Evolutionary conservation across 2,113 vertebrate genomes (phyloP).

Genomic region (Tragulus kanchil): DNA sequence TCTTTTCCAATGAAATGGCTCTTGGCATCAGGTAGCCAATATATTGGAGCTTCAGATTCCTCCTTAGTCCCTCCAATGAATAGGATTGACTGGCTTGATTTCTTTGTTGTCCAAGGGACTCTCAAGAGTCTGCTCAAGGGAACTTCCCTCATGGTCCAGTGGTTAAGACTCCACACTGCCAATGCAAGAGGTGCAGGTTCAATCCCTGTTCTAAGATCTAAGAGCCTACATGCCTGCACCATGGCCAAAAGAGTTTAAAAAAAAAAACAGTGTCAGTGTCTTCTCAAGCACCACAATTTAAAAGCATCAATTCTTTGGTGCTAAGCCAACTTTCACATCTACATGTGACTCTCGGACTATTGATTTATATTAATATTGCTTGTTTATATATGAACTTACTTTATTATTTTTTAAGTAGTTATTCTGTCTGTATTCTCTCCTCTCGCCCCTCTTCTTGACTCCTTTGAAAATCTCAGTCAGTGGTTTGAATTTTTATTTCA

Average conservation of each 20-base stretch:
- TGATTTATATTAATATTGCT: not conserved
- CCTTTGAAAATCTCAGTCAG: not conserved
- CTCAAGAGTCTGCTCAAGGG: not conserved
- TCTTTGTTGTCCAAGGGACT: not conserved
- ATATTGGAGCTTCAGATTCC: not conserved
- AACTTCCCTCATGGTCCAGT: too few species aligned
- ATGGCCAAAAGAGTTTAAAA: too few species aligned
- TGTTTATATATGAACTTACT: not conserved
- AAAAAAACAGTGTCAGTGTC: too few species aligned
- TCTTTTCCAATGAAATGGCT: not conserved
- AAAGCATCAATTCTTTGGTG: not conserved
- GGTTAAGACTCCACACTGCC: too few species aligned
- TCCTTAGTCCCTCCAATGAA: not conserved
- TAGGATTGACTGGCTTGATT: not conserved
- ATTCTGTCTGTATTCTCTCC: not conserved
- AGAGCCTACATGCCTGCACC: too few species aligned
- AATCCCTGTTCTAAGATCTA: too few species aligned
- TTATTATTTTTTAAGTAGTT: not conserved
- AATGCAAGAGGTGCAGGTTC: too few species aligned
- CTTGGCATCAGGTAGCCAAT: not conserved
- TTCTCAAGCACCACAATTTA: not conserved
- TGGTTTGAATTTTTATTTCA: not conserved
- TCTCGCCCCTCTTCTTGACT: not conserved
- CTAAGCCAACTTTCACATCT: not conserved
- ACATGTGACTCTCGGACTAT: not conserved